Base-by-base conservation (phyloP, 1,140 invertebrate genomes). In the Acromyrmex charruanus region DNA sequence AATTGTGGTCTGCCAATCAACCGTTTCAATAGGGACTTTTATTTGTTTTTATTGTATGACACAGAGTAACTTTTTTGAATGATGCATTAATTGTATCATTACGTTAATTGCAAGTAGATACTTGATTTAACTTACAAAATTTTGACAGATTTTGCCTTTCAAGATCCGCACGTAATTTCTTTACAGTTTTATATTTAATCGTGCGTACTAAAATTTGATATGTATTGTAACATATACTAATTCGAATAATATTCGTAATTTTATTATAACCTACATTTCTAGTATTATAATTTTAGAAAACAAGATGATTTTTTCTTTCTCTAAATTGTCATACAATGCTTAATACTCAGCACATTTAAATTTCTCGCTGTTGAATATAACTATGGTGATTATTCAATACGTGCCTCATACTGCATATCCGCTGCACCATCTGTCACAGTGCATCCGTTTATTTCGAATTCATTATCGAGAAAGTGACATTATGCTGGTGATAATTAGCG, bases 391-490 rank as follows among this genome's bases (percentile, higher is more conserved):
- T 61, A 39, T 59, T 74, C 7, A 59, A 61, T 59, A 53, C 25
- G 35, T n/a, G 18, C 28, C 16, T 66, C 58, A 14, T 69, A 9
- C 21, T 18, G 6, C 39, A 44, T 16, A 35, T 69, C 14, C 16
- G 44, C 44, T 72, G 6, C 12, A 59, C 25, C 69, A 49, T 74
- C 53, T 75, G 18, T 63, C 49, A 82, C 74, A 31, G 2, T 28
- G 49, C 16, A 21, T 68, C 63, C 25, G 25, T 12, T 16, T 25
- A 18, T 39, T 74, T 84, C n/a, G 3, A 84, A 58, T 69, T 69
- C n/a, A 65, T 35, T 31, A 21, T 80, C 16, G 51, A 71, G 69
- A 75, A 84, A 63, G n/a, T 59, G 39, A 61, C 39, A 80, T 68
- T 28, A 31, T 18, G 63, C 77, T 68, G 6, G 9, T 61, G 31